Conservation (phyloP, 2,113 vertebrate genomes). For the Zosterops lateralis region DNA sequence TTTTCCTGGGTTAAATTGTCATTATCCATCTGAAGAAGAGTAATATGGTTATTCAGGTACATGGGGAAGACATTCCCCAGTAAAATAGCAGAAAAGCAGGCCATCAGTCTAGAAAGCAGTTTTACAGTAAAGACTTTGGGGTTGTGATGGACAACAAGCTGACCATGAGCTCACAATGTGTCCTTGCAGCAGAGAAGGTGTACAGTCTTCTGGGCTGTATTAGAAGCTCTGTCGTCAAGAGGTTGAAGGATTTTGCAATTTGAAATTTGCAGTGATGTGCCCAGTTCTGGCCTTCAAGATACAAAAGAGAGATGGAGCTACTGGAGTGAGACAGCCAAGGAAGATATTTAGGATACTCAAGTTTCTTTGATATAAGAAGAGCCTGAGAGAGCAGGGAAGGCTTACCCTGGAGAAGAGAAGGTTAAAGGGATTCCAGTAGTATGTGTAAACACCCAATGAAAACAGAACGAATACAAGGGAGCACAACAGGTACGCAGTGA, state of each 20-base stretch:
- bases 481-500: background rate
- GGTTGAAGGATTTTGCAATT: background rate
- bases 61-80: background rate
- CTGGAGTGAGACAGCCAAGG: background rate
- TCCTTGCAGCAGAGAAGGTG: background rate
- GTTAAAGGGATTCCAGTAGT: background rate
- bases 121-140: background rate
- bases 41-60: background rate
- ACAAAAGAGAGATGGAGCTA: background rate
- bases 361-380: background rate
- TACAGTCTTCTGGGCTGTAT: background rate
- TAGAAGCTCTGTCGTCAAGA: background rate
- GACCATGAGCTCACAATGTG: rapidly evolving
- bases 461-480: background rate
- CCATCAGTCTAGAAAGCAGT: background rate
- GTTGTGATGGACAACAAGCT: background rate
- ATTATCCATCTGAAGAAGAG: background rate
- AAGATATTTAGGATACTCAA: background rate
- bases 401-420: background rate
- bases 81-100: background rate
- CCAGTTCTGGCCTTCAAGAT: background rate
- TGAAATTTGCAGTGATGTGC: background rate
- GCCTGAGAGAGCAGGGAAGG: background rate
- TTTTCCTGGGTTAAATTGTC: background rate
- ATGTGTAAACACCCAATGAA: background rate